phyloP scores from a whole-genome alignment of 2,113 vertebrate species.

The Gallinago undulata region DNA sequence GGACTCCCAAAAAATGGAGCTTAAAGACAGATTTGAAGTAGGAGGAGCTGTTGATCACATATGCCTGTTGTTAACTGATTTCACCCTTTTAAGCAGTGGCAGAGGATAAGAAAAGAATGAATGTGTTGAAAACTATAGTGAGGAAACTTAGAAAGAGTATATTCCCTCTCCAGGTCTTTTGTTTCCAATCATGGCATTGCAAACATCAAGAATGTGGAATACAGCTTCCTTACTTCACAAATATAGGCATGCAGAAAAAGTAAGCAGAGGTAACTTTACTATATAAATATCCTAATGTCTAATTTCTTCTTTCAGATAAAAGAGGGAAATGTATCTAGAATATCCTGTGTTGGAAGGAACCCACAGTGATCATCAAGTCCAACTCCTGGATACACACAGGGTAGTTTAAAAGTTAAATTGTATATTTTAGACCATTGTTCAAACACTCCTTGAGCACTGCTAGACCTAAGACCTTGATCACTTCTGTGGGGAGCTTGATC shows the following conservation, averaged over 20 bases:
- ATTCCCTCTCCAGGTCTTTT: background rate
- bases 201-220: background rate
- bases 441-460: background rate
- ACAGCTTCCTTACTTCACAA: background rate
- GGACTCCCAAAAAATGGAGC: slow-evolving; percentile 40
- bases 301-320: background rate
- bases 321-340: background rate
- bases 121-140: background rate
- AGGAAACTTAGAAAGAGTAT: background rate
- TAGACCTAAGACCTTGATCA: background rate
- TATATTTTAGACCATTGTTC: background rate
- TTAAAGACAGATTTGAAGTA: slow-evolving; percentile 62
- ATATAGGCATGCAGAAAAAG: background rate
- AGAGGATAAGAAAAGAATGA: slow-evolving; percentile 4
- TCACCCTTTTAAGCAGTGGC: slow-evolving; percentile 35
- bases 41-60: slow-evolving; percentile 62
- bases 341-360: background rate
- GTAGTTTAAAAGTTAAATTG: background rate
- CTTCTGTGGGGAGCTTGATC: background rate
- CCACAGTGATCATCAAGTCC: background rate
- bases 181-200: background rate
- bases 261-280: background rate
- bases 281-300: background rate
- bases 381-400: background rate
- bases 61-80: slow-evolving; percentile 54